Evolutionary conservation across 2,113 vertebrate genomes (phyloP).

Genomic region (Pomatostomus ruficeps): DNA sequence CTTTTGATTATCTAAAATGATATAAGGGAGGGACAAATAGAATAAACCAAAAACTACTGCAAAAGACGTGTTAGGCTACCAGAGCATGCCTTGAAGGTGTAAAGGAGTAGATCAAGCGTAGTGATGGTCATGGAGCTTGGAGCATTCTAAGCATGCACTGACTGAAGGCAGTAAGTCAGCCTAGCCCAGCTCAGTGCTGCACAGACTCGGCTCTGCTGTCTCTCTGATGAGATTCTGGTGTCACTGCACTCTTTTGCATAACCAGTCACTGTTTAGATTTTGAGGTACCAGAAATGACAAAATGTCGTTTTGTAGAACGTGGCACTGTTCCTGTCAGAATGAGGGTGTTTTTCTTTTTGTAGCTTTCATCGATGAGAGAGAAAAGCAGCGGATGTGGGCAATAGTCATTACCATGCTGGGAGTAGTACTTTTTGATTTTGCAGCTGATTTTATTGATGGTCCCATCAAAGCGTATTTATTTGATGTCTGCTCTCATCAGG

Average conservation of each 20-base stretch:
- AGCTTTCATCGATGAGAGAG: constrained; percentile 65
- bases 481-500: constrained; percentile 91
- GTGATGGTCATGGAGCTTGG: background rate
- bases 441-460: constrained; percentile 96
- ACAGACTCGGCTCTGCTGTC: background rate
- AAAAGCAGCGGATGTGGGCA: constrained; percentile 74
- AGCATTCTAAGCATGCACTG: background rate
- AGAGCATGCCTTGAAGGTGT: background rate
- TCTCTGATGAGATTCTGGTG: background rate
- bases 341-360: constrained; percentile 47
- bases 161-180: background rate
- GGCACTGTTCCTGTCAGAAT: constrained; percentile 4
- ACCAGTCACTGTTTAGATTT: background rate
- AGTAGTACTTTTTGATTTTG: constrained; percentile 95
- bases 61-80: background rate
- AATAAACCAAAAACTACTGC: background rate
- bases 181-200: background rate
- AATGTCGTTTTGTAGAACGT: background rate
- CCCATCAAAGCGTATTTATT: constrained; percentile 98
- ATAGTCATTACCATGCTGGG: constrained; percentile 91
- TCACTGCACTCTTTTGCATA: background rate
- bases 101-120: background rate
- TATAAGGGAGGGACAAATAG: background rate
- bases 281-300: background rate
- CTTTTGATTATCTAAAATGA: background rate